These are phyloP conservation scores for Aleiodes sp. DNA, from an alignment of 1,140 invertebrate species.

Conservation along the genomic window DNA sequence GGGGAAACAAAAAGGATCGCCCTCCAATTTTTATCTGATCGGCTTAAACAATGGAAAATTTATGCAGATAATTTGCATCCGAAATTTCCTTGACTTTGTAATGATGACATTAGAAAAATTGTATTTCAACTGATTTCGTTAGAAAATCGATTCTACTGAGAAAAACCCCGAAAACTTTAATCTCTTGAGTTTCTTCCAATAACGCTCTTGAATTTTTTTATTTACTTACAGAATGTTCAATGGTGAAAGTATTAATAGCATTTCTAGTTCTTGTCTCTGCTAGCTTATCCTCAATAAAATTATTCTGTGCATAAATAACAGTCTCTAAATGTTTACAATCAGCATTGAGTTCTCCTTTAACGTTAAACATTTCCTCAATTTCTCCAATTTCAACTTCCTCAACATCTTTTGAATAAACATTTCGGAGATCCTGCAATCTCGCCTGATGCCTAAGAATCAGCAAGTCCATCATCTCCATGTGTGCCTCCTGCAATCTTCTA, in stretches of 20 bases:
- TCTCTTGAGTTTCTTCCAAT: too few species aligned
- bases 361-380: conserved; percentile 42
- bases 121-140: too few species aligned
- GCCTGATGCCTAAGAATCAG: conserved; percentile 71
- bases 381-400: conserved; percentile 39
- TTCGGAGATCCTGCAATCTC: conserved; percentile 66
- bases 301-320: conserved; percentile 45
- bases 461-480: conserved; percentile 74
- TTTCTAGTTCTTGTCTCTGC: conserved; percentile 47
- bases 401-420: conserved; percentile 65
- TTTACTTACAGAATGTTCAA: conserved; percentile 52
- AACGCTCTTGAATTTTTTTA: too few species aligned
- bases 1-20: too few species aligned
- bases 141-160: too few species aligned
- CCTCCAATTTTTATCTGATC: too few species aligned
- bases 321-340: conserved; percentile 46
- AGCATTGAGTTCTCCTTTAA: conserved; percentile 40
- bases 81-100: too few species aligned
- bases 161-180: too few species aligned
- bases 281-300: conserved; percentile 43
- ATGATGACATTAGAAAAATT: too few species aligned
- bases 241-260: conserved; percentile 49
- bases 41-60: neutral
- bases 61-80: neutral
- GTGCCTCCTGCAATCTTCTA: conserved; percentile 72